These are phyloP conservation scores for Indicator maculatus DNA, from an alignment of 2,113 vertebrate species.

Conservation along the genomic window DNA sequence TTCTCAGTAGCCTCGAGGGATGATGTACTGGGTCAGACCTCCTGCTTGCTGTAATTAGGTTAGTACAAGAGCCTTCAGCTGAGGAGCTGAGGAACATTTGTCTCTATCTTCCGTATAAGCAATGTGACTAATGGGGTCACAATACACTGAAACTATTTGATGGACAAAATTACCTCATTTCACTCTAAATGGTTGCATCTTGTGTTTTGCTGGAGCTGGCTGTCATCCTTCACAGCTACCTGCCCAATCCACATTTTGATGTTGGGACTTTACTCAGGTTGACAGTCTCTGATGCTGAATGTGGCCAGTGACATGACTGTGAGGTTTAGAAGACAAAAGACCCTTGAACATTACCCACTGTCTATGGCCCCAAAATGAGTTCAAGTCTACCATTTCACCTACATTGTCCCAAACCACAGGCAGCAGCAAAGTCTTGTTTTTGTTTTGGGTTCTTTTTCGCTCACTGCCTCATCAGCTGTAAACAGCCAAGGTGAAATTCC, in stretches of 20 bases:
- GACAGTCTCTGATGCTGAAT: not conserved
- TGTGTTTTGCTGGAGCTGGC: not conserved
- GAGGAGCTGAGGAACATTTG: not conserved
- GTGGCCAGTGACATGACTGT: not conserved
- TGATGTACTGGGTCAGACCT: not conserved
- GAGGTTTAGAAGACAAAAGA: not conserved
- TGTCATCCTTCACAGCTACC: not conserved
- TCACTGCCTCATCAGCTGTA: not conserved
- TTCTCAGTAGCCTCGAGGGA: not conserved
- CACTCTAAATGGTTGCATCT: not conserved
- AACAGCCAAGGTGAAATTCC: not conserved
- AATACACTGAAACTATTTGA: not conserved
- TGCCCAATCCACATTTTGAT: not conserved
- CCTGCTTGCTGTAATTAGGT: not conserved
- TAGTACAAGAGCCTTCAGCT: not conserved
- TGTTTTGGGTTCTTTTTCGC: not conserved
- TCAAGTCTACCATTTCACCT: not conserved
- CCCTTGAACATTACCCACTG: not conserved
- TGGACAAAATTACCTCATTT: not conserved
- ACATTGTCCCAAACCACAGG: not conserved
- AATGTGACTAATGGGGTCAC: not conserved
- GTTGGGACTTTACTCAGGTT: not conserved
- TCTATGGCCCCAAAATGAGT: not conserved
- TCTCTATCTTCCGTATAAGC: not conserved
- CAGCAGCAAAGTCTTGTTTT: not conserved